Percentiles rank a stretch among this genome's conserved stretches.
Conservation (phyloP, 1,140 invertebrate species). For the Heliconius congener region DNA sequence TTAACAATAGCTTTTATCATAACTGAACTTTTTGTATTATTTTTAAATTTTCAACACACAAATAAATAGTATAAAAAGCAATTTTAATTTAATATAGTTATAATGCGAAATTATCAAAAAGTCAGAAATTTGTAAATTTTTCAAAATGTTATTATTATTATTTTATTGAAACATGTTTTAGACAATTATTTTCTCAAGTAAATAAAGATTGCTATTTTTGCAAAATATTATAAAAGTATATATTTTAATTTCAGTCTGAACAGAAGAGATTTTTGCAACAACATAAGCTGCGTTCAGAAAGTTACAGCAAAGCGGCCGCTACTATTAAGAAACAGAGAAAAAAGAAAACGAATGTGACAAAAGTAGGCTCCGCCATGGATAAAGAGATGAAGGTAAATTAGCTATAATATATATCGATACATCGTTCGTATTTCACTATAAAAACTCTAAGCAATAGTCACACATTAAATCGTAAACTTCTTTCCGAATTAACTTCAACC, state of each 20-base stretch:
- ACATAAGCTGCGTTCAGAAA: conserved; percentile 93
- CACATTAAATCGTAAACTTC: too few relatives aligned
- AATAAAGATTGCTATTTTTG: too few relatives aligned
- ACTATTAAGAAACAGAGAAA: conserved; percentile 94
- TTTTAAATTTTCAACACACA: background rate
- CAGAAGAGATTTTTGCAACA: conserved; percentile 95
- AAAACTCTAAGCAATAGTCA: background rate
- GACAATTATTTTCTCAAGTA: too few relatives aligned
- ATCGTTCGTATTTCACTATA: background rate
- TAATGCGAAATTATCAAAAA: too few relatives aligned
- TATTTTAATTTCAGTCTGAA: conserved; percentile 85
- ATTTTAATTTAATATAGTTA: too few relatives aligned
- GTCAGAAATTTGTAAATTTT: too few relatives aligned
- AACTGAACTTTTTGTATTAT: background rate
- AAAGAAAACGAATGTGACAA: conserved; percentile 90
- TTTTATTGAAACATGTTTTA: too few relatives aligned
- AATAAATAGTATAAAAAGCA: background rate
- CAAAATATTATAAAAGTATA: background rate
- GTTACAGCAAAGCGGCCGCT: conserved; percentile 92
- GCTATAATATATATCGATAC: background rate
- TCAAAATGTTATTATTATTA: too few relatives aligned
- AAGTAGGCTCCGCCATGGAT: conserved; percentile 90
- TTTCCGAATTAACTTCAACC: too few relatives aligned
- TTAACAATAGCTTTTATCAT: background rate
- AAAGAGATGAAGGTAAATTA: conserved; percentile 91